Conservation (phyloP, 2,113 vertebrate species). For the Bombycilla garrulus region DNA sequence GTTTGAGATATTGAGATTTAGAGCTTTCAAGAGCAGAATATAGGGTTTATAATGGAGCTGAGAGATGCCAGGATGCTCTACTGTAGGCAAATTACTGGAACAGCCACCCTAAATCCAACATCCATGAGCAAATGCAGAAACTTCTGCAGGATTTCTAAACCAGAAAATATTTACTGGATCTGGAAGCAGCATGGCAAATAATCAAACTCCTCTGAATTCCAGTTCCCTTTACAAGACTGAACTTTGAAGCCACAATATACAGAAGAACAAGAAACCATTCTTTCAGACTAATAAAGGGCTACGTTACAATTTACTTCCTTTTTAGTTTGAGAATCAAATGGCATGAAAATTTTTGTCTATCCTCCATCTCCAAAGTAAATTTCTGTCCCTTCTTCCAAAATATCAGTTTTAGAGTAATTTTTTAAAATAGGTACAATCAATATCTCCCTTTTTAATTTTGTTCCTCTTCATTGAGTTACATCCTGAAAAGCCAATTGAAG, state of each 20-base stretch:
- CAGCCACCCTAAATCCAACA: background rate
- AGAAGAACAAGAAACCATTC: background rate
- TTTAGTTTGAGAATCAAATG: background rate
- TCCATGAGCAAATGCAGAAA: background rate
- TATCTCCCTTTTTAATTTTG: background rate
- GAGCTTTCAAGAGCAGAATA: background rate
- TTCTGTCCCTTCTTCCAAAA: background rate
- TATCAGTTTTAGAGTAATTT: background rate
- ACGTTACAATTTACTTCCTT: background rate
- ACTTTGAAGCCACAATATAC: background rate
- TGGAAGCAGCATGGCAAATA: background rate
- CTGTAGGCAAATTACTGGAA: background rate
- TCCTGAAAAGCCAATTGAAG: background rate
- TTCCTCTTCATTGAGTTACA: background rate
- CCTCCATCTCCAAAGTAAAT: background rate
- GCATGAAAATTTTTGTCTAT: background rate
- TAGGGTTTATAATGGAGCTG: background rate
- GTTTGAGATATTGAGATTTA: background rate
- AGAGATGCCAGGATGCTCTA: background rate
- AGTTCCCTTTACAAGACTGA: background rate
- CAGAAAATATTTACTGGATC: background rate
- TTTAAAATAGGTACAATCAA: background rate
- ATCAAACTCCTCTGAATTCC: background rate
- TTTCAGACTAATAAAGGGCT: background rate
- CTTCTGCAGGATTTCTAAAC: background rate